Evolutionary conservation across 2,888 invertebrate genomes (phyloP), one percentile per base, ranked within the genome.

Genomic region (Beris morrisii): DNA sequence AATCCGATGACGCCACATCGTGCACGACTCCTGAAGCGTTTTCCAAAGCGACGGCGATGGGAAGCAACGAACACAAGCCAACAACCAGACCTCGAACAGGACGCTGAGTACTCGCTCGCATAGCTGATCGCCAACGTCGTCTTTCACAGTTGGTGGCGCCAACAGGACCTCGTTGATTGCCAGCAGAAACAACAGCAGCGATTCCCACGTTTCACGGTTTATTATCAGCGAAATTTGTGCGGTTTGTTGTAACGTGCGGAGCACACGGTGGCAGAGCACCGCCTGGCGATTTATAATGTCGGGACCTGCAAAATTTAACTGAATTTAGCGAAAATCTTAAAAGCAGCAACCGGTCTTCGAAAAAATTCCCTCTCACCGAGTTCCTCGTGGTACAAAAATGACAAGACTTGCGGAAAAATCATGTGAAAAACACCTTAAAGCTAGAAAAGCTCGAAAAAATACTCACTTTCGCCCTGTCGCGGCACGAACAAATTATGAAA

Each of bases 1-100:
- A 68, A 93, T 87, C 69, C 97, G 89, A 83, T 98, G 97, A 11
- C 97, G 86, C 97, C 97, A 97, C 75, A 91, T 89, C 74, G 91
- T 86, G 79, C 95, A 95, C 75, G 95, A 92, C 81, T 95, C 95
- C 73, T 93, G 87, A 70, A 97, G 83, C 0, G 97, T 97, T 78
- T 95, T 94, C 97, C 97, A 97, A 71, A 97, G 83, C 1, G 95
- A 92, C 5, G 97, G 97, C 4, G 95, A 90, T 1, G 97, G 97
- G 82, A 97, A 97, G 77, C 93, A 95, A 70, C 85, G 83, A 59
- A 85, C 84, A 69, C 85, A 86, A 0, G 86, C 85, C 67, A 85
- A 72, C 44, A 85, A 77, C 86, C 85, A 84, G 63, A 94, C 89
- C 82, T 97, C 95, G 79, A 97, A 93, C 64, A 97, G 85, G 44